These are phyloP conservation scores for Conops quadrifasciatus DNA, from an alignment of 2,888 invertebrate genomes.

Conservation along the genomic window DNA sequence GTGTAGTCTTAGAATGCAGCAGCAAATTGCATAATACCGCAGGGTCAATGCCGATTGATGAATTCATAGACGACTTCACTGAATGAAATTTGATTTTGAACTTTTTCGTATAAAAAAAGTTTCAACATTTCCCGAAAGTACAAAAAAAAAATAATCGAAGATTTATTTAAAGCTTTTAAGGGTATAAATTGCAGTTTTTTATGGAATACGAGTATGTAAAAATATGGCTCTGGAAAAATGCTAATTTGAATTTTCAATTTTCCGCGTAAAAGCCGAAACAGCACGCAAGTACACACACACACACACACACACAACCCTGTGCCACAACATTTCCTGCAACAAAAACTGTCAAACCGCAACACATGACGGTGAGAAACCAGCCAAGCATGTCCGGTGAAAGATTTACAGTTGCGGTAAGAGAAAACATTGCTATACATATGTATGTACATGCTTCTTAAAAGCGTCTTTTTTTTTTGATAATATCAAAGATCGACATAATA, in stretches of 20 bases:
- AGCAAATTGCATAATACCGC: conserved; percentile 1
- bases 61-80: not conserved
- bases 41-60: conserved; percentile 29
- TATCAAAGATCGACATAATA: conserved; percentile 7
- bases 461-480: not conserved
- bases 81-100: no score
- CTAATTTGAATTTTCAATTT: no score
- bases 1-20: not conserved
- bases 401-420: not conserved
- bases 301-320: no score
- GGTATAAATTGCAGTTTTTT: no score
- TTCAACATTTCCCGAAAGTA: no score
- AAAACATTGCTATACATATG: not conserved
- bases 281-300: no score
- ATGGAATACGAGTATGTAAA: no score
- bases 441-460: not conserved
- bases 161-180: no score
- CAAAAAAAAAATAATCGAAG: no score
- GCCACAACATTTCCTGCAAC: not conserved
- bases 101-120: no score
- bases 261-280: no score
- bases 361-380: not conserved
- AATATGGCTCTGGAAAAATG: no score
- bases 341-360: not conserved
- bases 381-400: not conserved